Conservation (phyloP, 2,797 vertebrate genomes). For the Dipus sagitta region DNA sequence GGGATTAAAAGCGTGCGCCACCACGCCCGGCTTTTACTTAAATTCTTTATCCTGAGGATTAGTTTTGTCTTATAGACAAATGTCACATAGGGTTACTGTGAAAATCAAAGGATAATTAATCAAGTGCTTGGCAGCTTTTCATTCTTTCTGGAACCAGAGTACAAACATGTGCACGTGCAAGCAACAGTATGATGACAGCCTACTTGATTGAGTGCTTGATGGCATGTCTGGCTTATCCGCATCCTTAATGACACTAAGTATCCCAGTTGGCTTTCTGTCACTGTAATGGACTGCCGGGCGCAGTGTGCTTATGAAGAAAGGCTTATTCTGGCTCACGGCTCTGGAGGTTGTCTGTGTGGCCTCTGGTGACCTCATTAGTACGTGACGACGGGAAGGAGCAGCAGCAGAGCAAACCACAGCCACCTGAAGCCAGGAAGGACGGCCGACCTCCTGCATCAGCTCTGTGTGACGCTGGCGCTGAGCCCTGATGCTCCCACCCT, state of each 20-base stretch:
- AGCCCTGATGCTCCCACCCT: too few relatives aligned
- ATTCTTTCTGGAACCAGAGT: conserved; percentile 40
- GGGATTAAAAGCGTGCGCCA: too few relatives aligned
- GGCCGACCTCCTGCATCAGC: neutral
- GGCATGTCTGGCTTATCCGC: neutral
- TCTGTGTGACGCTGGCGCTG: too few relatives aligned
- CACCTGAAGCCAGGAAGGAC: neutral
- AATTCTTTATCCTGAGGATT: conserved; percentile 26
- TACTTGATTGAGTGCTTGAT: neutral
- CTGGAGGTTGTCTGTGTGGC: neutral
- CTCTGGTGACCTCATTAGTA: neutral
- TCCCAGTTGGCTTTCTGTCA: neutral
- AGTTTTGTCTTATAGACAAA: conserved; percentile 42
- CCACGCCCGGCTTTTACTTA: too few relatives aligned
- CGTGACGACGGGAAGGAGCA: neutral
- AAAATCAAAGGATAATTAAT: conserved; percentile 41
- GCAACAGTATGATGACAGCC: neutral
- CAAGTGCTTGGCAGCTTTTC: conserved; percentile 44
- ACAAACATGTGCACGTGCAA: conserved; percentile 25
- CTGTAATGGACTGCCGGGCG: too few relatives aligned
- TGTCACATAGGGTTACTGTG: neutral
- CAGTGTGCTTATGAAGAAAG: neutral
- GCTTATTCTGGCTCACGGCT: too few relatives aligned
- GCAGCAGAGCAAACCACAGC: neutral
- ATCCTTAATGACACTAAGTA: neutral